These are phyloP conservation scores for Nixonia krombeini DNA, from an alignment of 1,140 invertebrate genomes.

Conservation along the genomic window DNA sequence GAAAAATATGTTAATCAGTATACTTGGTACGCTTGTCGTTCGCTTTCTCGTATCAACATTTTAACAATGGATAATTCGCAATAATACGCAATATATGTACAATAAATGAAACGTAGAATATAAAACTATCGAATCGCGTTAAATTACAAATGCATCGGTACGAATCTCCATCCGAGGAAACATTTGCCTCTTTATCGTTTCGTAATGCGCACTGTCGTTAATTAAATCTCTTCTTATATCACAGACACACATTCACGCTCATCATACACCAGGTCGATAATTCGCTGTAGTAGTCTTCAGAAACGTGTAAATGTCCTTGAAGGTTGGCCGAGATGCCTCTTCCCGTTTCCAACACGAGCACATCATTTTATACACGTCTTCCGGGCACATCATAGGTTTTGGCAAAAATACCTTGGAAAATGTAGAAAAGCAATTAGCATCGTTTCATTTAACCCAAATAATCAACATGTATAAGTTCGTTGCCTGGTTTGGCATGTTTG, in stretches of 20 bases:
- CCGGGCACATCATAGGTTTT: slow-evolving; percentile 81
- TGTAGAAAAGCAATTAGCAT: no score
- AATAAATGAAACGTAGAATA: neutral
- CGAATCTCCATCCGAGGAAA: no score
- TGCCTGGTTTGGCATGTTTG: no score
- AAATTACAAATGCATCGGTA: slow-evolving; percentile 7
- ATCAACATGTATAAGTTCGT: no score
- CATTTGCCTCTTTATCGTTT: neutral
- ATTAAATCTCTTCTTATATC: slow-evolving; percentile 55
- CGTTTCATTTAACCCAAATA: no score
- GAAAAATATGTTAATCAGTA: slow-evolving; percentile 18
- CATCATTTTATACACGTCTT: slow-evolving; percentile 85
- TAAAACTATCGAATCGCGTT: neutral
- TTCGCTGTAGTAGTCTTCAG: slow-evolving; percentile 75
- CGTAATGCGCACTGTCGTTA: slow-evolving; percentile 8
- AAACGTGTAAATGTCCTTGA: slow-evolving; percentile 84
- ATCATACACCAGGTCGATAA: slow-evolving; percentile 70
- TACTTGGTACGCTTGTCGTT: no score
- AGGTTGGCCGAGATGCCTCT: slow-evolving; percentile 78
- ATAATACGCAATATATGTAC: slow-evolving; percentile 2
- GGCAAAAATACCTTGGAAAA: slow-evolving; percentile 75
- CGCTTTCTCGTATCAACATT: no score
- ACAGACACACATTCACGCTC: slow-evolving; percentile 59
- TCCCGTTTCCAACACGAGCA: slow-evolving; percentile 83
- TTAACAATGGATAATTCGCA: neutral